Conservation (phyloP, 1,140 invertebrate species). For the Drosophila chauvacae region DNA sequence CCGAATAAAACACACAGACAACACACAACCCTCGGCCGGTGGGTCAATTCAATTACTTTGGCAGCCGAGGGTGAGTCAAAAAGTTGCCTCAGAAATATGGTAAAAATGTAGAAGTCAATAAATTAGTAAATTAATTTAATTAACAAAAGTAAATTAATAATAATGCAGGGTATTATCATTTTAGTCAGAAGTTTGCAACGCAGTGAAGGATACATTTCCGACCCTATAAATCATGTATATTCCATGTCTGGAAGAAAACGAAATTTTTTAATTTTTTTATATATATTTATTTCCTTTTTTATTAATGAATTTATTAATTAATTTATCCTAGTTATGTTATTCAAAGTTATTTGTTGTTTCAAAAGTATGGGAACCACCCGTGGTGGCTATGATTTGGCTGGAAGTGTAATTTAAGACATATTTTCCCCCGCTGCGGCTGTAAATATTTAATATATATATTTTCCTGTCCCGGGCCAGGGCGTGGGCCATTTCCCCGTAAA, state of each 20-base stretch:
- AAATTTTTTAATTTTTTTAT: too few species aligned
- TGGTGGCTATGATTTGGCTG: slow-evolving; percentile 14
- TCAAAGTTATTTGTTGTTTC: neutral
- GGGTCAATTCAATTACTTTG: slow-evolving; percentile 73
- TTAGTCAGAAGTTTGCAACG: too few species aligned
- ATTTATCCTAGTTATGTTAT: too few species aligned
- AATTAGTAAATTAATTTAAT: neutral
- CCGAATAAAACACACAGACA: slow-evolving; percentile 10
- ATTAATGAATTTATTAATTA: neutral
- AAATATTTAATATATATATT: slow-evolving; percentile 77
- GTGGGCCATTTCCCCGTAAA: slow-evolving; percentile 63
- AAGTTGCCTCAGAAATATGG: neutral
- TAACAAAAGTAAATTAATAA: neutral
- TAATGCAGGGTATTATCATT: neutral
- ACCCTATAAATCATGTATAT: too few species aligned
- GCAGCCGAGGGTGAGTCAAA: slow-evolving; percentile 11
- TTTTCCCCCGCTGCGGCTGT: slow-evolving; percentile 61
- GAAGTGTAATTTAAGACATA: slow-evolving; percentile 69
- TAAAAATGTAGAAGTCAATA: neutral
- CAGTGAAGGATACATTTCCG: too few species aligned
- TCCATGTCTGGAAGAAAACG: too few species aligned
- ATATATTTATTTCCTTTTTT: too few species aligned
- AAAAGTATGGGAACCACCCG: slow-evolving; percentile 4
- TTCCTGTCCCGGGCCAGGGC: neutral
- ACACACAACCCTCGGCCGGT: slow-evolving; percentile 32